Base-by-base conservation (phyloP, 64 coral and sea anemone genomes). In the Montipora sp. region DNA sequence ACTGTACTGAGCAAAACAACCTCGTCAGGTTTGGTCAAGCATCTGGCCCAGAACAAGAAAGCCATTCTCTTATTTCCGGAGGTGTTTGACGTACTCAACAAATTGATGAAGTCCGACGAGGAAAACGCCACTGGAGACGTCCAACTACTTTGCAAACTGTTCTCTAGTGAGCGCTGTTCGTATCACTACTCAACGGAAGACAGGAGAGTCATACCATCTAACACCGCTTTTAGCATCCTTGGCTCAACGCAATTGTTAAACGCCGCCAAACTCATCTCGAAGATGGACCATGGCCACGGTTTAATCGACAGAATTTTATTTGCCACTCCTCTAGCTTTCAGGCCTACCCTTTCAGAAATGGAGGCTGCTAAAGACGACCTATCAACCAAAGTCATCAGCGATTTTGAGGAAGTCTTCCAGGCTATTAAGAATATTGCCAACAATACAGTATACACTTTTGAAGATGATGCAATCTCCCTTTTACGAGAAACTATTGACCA, bases 191-290 rank as follows among this genome's bases (percentile, higher is more conserved):
- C 57, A 7, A 59, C 57, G 13, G 57, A 59, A 13, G 3, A 9
- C 7, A 13, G 7, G 7, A 59, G 7, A 59, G 57, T 48, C 22
- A 89, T 89, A 14, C 73, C 75, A 51, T 3, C 68, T 16, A 91
- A 82, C 20, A 91, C 77, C 11, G 77, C 89, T 9, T 83, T 91
- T 66, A 7, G 46, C 22, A 73, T 91, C 47, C 89, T 91, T 83
- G 67, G 89, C 18, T 82, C 46, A 18, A 91, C 79, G 10, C 79
- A 91, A 80, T 18, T 91, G 51, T n/a, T 48, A 21, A 91, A 91
- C 18, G 67, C 79, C 24, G 68, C 79, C 36, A 91, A 74, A 20
- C 58, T 91, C 23, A 83, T 75, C 15, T 69, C 65, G n/a, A 69
- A 65, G 4, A 90, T 90, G 89, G 89, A 90, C 47, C 47, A 53